Base-by-base conservation (phyloP, 2,113 vertebrate species). In the Toxotes jaculatrix region DNA sequence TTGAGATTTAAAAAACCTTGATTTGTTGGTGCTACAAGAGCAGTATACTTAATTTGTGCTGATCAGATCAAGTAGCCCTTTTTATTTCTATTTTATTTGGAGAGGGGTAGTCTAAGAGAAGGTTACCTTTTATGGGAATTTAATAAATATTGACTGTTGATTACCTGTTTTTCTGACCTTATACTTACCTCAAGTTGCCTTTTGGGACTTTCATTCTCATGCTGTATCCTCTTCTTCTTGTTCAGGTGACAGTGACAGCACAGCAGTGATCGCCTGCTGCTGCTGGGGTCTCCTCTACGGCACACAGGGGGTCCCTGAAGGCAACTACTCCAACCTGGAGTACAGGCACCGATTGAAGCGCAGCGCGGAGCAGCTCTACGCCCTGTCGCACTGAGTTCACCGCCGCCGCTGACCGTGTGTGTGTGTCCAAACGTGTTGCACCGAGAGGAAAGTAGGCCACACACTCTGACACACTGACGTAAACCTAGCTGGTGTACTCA, bases 211-310 rank as follows among this genome's bases (percentile, higher is more conserved):
- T 38, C 38, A 2, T 4, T 27, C 40, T 56, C 56, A 64, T 7
- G 32, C 42, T 57, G 17, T 56, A 4, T 55, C 11, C 9, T 31
- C 9, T 45, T 16, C n/a, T 69, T 40, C 38, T 27, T 47, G 14
- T n/a, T 11, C 80, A 97, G 95, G 96, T 19, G 96, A 96, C 93
- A 96, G 96, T 2, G 96, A 96, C 90, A 96, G 95, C 57, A 96
- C 96, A 0, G 96, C 96, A 0, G 95, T 95, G 59, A 96, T 96
- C 1, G 96, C 96, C 2, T 93, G 93, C 85, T 95, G 95, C 85
- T 95, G 94, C 61, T 97, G 96, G 96, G 96, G 96, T 62, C 87
- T 95, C 23, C 88, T 93, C 34, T 80, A 96, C 0, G 95, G 95
- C 51, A 92, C 90, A 12, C 38, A 84, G 5, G 93, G 93, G 4